These are phyloP conservation scores for Eulithis testata DNA, from an alignment of 2,888 invertebrate species.

Conservation along the genomic window DNA sequence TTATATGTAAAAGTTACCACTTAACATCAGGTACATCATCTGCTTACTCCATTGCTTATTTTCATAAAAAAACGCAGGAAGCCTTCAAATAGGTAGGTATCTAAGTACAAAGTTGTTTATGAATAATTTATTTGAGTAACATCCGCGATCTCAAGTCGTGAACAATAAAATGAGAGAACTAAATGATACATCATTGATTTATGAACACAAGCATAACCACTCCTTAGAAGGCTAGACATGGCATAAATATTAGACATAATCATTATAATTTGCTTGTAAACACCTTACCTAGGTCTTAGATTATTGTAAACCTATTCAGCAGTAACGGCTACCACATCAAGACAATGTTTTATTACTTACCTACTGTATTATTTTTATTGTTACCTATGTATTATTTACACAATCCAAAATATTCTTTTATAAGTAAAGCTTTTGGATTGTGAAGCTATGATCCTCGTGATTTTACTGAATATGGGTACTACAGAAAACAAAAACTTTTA, in stretches of 20 bases:
- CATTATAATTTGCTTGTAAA: slow-evolving; percentile 34
- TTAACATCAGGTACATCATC: no score
- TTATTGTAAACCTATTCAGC: neutral
- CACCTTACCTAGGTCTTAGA: slow-evolving; percentile 7
- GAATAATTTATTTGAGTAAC: slow-evolving; percentile 65
- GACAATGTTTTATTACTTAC: no score
- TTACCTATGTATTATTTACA: no score
- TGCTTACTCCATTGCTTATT: no score
- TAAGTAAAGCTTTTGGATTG: no score
- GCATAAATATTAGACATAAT: slow-evolving; percentile 38
- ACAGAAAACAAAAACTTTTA: neutral
- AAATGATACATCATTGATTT: slow-evolving; percentile 58
- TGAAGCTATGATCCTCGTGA: no score
- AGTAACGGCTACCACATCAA: neutral
- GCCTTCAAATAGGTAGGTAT: slow-evolving; percentile 19
- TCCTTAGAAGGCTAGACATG: slow-evolving; percentile 40
- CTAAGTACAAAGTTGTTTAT: slow-evolving; percentile 46
- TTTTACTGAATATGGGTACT: no score
- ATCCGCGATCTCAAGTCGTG: slow-evolving; percentile 64
- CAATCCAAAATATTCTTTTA: no score
- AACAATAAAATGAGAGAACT: slow-evolving; percentile 66
- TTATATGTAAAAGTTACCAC: no score
- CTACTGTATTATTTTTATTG: no score
- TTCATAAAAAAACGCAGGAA: neutral
- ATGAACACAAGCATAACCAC: slow-evolving; percentile 53